Evolutionary conservation across 2,888 invertebrate genomes (phyloP), one percentile per base, ranked within the genome.

Genomic region (Willowsia nigromaculata): DNA sequence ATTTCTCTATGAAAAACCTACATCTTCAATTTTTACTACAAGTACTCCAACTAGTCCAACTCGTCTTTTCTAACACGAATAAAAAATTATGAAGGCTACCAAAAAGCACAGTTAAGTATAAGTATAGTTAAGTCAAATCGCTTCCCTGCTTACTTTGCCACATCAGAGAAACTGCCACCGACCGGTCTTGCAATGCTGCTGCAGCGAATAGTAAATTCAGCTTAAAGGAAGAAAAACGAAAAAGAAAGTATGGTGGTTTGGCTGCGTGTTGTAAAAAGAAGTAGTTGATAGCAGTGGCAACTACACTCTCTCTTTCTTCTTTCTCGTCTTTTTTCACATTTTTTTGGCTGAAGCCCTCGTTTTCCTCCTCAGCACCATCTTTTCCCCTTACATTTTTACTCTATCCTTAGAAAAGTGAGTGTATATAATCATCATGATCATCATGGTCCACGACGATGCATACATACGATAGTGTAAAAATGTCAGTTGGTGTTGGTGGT

Each of bases 271-370:
- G 25, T 71, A 47, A 25, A n/a, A n/a, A n/a, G n/a, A 25, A 43
- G 47, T 25, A 22, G 71, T 43, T 40, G 68, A 68, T 18, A n/a
- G 68, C 27, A 68, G 65, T 65, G 37, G 65, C 65, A 65, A 65
- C 37, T 33, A 18, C 4, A 37, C 37, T 30, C 1, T 62, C 62
- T 62, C 25, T 13, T 18, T 43, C 71, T 47, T 43, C 18, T 40
- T 65, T 65, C 56, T 78, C 56, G 50, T 71, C 13, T 74, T 47
- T 43, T 47, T 47, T 22, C n/a, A 6, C 43, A 1, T 9, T 18
- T 50, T 78, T 56, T 78, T 78, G 78, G 78, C 78, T 78, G 18
- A 76, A 53, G 76, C 30, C 53, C 76, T 13, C 56, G n/a, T 78
- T 78, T 78, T 78, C 33, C 27, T 30, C 11, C 76, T 53, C 11